A percentile compares a stretch with the other conserved stretches of the same genome.
Conservation (phyloP, 1,140 invertebrate genomes). For the Drosophila miranda region DNA sequence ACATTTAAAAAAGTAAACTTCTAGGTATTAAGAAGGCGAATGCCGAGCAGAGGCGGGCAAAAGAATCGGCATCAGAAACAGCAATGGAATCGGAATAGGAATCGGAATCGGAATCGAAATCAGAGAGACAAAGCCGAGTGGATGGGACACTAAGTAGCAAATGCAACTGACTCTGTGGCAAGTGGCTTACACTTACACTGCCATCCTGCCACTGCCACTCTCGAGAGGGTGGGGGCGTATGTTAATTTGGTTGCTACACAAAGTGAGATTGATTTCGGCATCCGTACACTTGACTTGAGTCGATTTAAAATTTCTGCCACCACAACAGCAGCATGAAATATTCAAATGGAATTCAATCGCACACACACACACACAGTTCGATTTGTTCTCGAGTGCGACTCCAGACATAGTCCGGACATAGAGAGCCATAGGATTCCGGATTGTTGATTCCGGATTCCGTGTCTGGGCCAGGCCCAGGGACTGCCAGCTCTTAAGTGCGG, state of each 20-base stretch:
- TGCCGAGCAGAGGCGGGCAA: conserved; percentile 34
- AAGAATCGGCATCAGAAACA: conserved; percentile 34
- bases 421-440: conserved; percentile 12
- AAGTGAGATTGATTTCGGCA: conserved; percentile 78
- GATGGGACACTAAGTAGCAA: conserved; percentile 63
- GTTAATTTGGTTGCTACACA: conserved; percentile 76
- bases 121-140: neutral
- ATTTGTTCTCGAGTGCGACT: conserved; percentile 72
- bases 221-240: conserved; percentile 42
- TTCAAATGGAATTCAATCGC: conserved; percentile 73
- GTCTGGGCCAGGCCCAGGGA: conserved; percentile 4
- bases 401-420: conserved; percentile 35
- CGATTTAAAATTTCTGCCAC: conserved; percentile 80
- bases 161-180: conserved; percentile 75
- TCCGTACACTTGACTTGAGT: conserved; percentile 78
- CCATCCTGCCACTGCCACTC: conserved; percentile 3
- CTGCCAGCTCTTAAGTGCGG: conserved; percentile 74
- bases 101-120: conserved; percentile 15
- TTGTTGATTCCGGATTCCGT: conserved; percentile 2
- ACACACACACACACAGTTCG: conserved; percentile 42
- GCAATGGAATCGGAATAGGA: conserved; percentile 35
- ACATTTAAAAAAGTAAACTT: conserved; percentile 81
- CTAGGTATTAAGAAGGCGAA: conserved; percentile 68
- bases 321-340: conserved; percentile 79
- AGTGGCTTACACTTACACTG: conserved; percentile 69